Conservation (phyloP, 2,888 invertebrate genomes). For the Ectemnius cavifrons region DNA sequence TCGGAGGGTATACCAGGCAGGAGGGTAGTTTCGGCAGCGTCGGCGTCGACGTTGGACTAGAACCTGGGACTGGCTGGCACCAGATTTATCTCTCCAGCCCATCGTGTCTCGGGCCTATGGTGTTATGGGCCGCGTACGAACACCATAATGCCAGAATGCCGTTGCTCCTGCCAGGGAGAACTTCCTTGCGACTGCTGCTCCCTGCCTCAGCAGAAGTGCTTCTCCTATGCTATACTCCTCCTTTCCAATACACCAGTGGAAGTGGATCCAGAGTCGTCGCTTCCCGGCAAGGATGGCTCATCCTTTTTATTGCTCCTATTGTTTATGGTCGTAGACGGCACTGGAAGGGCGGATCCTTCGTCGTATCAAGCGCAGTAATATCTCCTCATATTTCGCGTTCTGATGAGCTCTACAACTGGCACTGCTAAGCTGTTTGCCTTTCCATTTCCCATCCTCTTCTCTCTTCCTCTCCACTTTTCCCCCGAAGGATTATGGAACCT, state of each 20-base stretch:
- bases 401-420: neutral
- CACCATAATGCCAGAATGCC: conserved; percentile 40
- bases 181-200: neutral
- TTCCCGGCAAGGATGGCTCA: neutral
- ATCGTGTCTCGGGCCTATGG: conserved; percentile 60
- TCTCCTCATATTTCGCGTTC: neutral
- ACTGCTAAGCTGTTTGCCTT: neutral
- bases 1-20: conserved; percentile 29
- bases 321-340: neutral
- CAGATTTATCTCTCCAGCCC: conserved; percentile 65
- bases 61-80: conserved; percentile 53
- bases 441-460: neutral
- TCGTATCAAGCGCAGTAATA: neutral
- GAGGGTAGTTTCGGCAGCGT: conserved; percentile 40
- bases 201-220: too few species aligned
- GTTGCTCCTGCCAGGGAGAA: neutral
- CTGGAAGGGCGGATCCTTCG: neutral
- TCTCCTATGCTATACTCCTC: too few species aligned
- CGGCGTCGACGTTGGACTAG: neutral
- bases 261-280: too few species aligned
- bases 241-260: too few species aligned
- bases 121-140: conserved; percentile 58
- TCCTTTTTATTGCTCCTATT: conserved; percentile 7
- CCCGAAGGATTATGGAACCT: too few species aligned
- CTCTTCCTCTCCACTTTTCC: too few species aligned